Evolutionary conservation across 64 coral and sea anemone species (phyloP).

Genomic region (Montipora capricornis): DNA sequence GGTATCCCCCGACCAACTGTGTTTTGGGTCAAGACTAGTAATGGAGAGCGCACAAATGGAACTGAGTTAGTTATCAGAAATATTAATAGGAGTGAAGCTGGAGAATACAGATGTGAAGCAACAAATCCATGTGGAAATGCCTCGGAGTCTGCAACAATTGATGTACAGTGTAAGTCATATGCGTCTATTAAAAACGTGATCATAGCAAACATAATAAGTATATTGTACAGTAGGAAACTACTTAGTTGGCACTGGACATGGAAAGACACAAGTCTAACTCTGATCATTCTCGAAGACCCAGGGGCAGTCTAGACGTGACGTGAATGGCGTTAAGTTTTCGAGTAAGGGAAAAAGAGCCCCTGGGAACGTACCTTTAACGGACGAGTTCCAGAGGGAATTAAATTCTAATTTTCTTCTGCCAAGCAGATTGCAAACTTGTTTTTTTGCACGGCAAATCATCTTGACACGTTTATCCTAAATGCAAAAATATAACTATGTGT

Average conservation of each 20-base stretch:
- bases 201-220: too few species aligned
- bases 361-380: too few species aligned
- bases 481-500: too few species aligned
- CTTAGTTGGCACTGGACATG: neutral
- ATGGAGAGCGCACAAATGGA: neutral
- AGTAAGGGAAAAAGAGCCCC: too few species aligned
- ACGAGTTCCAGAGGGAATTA: too few species aligned
- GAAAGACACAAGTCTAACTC: neutral
- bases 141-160: neutral
- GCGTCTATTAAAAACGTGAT: too few species aligned
- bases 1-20: neutral
- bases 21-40: neutral
- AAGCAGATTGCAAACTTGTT: too few species aligned
- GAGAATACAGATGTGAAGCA: slow-evolving; percentile 46
- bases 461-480: too few species aligned
- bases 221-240: neutral
- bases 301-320: too few species aligned
- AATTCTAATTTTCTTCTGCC: too few species aligned
- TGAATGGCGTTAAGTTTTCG: too few species aligned
- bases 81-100: neutral
- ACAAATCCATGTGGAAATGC: slow-evolving; percentile 7
- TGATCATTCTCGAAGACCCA: neutral
- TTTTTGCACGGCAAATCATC: too few species aligned
- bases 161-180: neutral
- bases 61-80: neutral